phyloP scores from a whole-genome alignment of 2,113 vertebrate genomes.

The Pagrus major region DNA sequence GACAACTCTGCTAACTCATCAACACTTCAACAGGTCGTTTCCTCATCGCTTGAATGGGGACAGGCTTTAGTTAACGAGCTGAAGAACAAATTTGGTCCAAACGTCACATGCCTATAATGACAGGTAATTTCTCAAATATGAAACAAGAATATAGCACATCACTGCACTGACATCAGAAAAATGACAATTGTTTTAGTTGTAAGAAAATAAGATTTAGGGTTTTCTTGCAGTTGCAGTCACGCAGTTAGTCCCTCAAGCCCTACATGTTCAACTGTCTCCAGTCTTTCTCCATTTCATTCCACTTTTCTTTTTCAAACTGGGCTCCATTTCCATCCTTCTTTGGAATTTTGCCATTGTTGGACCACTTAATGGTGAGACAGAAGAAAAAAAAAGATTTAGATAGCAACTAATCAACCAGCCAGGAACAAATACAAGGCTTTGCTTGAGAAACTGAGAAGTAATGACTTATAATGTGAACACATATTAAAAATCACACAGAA shows the following conservation, averaged over 20 bases:
- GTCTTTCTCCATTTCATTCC: neutral
- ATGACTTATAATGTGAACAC: neutral
- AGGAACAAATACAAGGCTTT: neutral
- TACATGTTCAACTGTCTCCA: neutral
- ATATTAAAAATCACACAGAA: constrained; percentile 1
- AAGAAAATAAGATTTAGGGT: neutral
- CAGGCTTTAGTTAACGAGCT: neutral
- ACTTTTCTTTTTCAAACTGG: neutral
- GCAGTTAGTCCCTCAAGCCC: neutral
- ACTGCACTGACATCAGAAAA: neutral
- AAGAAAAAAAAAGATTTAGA: neutral
- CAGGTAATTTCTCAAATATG: too few relatives aligned
- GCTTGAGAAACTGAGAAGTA: neutral
- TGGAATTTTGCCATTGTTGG: neutral
- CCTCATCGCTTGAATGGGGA: neutral
- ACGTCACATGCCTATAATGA: neutral
- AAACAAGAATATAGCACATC: too few relatives aligned
- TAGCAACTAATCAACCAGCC: neutral
- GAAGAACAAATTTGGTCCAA: neutral
- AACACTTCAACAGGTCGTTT: constrained; percentile 26
- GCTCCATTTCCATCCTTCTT: neutral
- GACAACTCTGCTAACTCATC: constrained; percentile 36
- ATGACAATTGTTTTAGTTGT: neutral
- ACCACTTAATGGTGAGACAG: neutral
- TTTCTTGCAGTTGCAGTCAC: neutral